Evolutionary conservation across 1,140 invertebrate genomes (phyloP), one percentile per base, ranked within the genome.

Genomic region (Galleria mellonella): DNA sequence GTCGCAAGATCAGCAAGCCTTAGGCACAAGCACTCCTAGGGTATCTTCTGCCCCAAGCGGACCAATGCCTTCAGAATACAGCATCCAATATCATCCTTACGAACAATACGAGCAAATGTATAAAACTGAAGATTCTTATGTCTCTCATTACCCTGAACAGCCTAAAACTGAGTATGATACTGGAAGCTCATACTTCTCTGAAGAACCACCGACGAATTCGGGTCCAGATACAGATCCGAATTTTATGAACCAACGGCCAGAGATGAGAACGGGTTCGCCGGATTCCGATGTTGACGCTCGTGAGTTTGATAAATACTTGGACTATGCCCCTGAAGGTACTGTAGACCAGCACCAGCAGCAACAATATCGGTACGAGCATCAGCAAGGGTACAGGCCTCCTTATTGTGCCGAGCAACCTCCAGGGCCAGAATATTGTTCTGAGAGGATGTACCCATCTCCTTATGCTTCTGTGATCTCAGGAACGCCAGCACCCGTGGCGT

Each of bases 1-100:
- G 7, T 91, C 92, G 10, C 92, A 94, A 65, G 92, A 94, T 62
- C 91, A 93, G 58, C 89, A 91, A 62, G 62, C 89, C 29, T 62
- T 90, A 6, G 89, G 88, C 27, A 78, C 84, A 0, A 71, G 62
- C 35, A 83, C 73, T 9, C 77, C 73, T 9, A 61, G 78, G 51
- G 84, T 86, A 0, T 83, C 84, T 0, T 75, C 79, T n/a, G 78
- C 86, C 4, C 79, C 72, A 4, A 83, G 78, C 35, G 82, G 73
- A 9, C 67, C 69, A 0, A 48, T 81, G 35, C 55, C 57, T 5
- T 42, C 72, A 5, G 78, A 82, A 50, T 86, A 85, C 55, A 73
- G 62, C 48, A 75, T 86, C 33, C 74, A 83, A 32, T 87, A 87
- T 41, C 82, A 84, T 32, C 71, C 76, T 0, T 87, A 87, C 47